A percentile compares a stretch with the other conserved stretches of the same genome.
phyloP scores from a whole-genome alignment of 2,797 vertebrate species.

The Kryptolebias ocellatus region DNA sequence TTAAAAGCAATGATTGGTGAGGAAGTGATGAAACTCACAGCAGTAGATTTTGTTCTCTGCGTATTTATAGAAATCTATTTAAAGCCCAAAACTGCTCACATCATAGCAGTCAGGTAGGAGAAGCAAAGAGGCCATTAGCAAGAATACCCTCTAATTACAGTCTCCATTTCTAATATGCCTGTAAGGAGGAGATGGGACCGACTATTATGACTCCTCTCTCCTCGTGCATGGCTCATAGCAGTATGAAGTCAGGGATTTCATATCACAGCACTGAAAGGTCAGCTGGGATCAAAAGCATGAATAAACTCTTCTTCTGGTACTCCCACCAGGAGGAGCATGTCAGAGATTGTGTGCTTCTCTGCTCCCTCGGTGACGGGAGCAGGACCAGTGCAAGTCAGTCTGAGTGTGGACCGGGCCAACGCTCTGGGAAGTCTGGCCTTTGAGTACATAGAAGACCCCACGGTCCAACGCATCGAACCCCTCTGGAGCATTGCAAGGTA shows the following conservation, averaged over 20 bases:
- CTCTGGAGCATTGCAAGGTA: slow-evolving; percentile 97
- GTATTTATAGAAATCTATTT: slow-evolving; percentile 77
- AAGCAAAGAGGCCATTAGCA: slow-evolving; percentile 66
- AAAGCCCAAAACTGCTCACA: slow-evolving; percentile 64
- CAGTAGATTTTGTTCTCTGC: slow-evolving; percentile 46
- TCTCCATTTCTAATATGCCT: slow-evolving; percentile 79
- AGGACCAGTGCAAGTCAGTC: slow-evolving; percentile 83
- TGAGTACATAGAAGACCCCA: slow-evolving; percentile 94
- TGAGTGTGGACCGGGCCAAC: slow-evolving; percentile 89
- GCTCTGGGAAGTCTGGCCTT: slow-evolving; percentile 87
- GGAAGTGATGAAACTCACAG: slow-evolving; percentile 42
- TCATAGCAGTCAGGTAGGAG: slow-evolving; percentile 61
- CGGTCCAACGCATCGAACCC: slow-evolving; percentile 92
- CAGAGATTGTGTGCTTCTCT: slow-evolving; percentile 91
- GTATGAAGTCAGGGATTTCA: slow-evolving; percentile 43
- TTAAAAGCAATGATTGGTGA: slow-evolving; percentile 37
- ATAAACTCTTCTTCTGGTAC: slow-evolving; percentile 28
- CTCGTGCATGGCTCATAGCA: slow-evolving; percentile 46
- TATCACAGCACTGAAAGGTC: slow-evolving; percentile 29
- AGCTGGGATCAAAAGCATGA: slow-evolving; percentile 46
- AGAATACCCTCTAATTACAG: slow-evolving; percentile 82
- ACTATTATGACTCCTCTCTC: slow-evolving; percentile 55
- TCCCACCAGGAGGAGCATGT: slow-evolving; percentile 83
- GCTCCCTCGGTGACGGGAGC: slow-evolving; percentile 87
- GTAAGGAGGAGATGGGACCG: slow-evolving; percentile 70